phyloP scores from a whole-genome alignment of 2,797 vertebrate species.

The Tympanoctomys barrerae region DNA sequence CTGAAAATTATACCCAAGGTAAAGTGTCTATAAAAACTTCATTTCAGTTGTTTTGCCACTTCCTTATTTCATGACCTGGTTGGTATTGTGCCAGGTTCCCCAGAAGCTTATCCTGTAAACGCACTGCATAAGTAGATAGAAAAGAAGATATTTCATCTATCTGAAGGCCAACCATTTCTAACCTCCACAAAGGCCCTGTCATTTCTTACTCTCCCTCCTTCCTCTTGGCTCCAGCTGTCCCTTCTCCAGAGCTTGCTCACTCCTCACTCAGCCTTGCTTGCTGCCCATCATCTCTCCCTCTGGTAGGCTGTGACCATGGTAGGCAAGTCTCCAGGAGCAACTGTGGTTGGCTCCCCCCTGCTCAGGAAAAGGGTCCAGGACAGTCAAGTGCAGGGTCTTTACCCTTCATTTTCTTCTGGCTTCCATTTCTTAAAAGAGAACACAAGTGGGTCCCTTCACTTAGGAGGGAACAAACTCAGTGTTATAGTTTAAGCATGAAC shows the following conservation, averaged over 20 bases:
- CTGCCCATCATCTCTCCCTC: not conserved
- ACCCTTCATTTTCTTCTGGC: not conserved
- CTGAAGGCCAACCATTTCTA: not conserved
- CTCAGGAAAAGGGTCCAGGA: not conserved
- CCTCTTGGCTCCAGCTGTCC: not conserved
- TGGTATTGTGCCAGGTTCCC: not conserved
- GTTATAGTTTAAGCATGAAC: not conserved
- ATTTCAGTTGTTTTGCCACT: not conserved
- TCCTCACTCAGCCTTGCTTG: not conserved
- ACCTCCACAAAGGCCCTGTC: not conserved
- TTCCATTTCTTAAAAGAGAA: slow-evolving; percentile 9
- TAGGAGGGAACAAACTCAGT: not conserved
- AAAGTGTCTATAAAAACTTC: not conserved
- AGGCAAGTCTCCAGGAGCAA: not conserved
- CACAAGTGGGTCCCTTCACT: not conserved
- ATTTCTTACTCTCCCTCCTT: not conserved
- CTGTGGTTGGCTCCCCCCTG: not conserved
- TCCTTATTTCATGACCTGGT: not conserved
- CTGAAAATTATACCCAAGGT: not conserved
- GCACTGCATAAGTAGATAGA: not conserved
- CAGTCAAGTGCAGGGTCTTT: not conserved
- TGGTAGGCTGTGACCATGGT: not conserved
- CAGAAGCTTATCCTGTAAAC: not conserved
- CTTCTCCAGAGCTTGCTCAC: not conserved
- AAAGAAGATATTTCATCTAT: not conserved